Percentiles rank a stretch among this genome's conserved stretches.
Conservation (phyloP, 2,797 vertebrate genomes). For the Cottoperca gobio region DNA sequence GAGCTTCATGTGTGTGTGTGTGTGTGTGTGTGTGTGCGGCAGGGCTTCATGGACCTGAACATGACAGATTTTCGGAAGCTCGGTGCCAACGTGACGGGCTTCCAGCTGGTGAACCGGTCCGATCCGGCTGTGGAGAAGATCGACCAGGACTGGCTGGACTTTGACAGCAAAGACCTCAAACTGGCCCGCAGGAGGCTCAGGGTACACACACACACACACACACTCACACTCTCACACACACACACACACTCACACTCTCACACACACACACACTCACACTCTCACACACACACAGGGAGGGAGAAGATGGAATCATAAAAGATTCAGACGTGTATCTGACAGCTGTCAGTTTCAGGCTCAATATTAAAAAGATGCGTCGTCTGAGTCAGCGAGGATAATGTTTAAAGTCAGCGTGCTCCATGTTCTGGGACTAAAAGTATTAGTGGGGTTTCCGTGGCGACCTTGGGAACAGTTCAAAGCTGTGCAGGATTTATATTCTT, state of each 20-base stretch:
- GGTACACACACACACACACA: slow-evolving; percentile 75
- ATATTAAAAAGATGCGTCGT: too few relatives aligned
- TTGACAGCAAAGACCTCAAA: slow-evolving; percentile 93
- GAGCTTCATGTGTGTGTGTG: not conserved
- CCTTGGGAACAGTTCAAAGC: too few relatives aligned
- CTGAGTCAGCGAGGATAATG: too few relatives aligned
- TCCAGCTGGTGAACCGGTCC: slow-evolving; percentile 93
- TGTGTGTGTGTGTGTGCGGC: not conserved
- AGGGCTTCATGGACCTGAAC: slow-evolving; percentile 97
- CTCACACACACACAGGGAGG: not conserved
- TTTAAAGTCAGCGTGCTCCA: too few relatives aligned
- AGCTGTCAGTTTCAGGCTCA: too few relatives aligned
- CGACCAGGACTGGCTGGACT: slow-evolving; percentile 93
- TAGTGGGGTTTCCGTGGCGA: too few relatives aligned
- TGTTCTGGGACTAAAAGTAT: too few relatives aligned
- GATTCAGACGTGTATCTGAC: too few relatives aligned
- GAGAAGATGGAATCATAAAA: too few relatives aligned
- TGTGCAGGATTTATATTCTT: too few relatives aligned
- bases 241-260: slow-evolving; percentile 19
- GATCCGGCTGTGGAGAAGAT: slow-evolving; percentile 86
- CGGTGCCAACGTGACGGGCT: slow-evolving; percentile 94
- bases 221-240: not conserved
- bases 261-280: not conserved
- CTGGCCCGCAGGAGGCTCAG: slow-evolving; percentile 90
- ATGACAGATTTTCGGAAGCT: slow-evolving; percentile 92